Conservation (phyloP, 2,797 vertebrate species). For the Argentina silus region DNA sequence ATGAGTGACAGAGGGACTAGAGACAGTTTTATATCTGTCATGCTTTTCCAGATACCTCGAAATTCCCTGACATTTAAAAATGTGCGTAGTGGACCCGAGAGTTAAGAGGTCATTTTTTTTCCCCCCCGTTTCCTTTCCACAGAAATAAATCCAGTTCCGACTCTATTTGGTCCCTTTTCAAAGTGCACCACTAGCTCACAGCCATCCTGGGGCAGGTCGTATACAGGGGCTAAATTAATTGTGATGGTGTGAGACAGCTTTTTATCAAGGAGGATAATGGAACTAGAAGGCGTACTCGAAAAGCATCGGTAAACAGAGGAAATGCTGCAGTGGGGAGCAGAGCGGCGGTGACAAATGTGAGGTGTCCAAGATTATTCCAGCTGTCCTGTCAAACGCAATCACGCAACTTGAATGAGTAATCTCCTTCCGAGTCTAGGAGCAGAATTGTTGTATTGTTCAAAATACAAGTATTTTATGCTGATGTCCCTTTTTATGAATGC, state of each 20-base stretch:
- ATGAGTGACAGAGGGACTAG: conserved; percentile 45
- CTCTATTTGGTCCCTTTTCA: conserved; percentile 20
- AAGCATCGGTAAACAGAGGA: conserved; percentile 6
- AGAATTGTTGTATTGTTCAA: background rate
- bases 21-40: conserved; percentile 36
- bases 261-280: conserved; percentile 34
- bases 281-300: conserved; percentile 20
- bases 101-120: conserved; percentile 31
- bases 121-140: conserved; percentile 5
- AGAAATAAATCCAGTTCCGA: background rate
- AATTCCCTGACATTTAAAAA: conserved; percentile 52
- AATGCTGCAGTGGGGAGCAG: conserved; percentile 1
- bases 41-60: conserved; percentile 41
- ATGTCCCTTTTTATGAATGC: conserved; percentile 11
- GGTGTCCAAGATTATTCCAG: conserved; percentile 25
- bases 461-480: background rate
- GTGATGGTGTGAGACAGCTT: conserved; percentile 25
- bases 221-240: conserved; percentile 35
- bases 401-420: conserved; percentile 21
- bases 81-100: conserved; percentile 24
- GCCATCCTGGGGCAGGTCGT: conserved; percentile 21
- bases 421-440: conserved; percentile 3
- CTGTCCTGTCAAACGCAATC: conserved; percentile 26
- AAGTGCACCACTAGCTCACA: conserved; percentile 34
- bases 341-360: conserved; percentile 35